Conservation (phyloP, 2,797 vertebrate genomes). For the Dromococcyx pavoninus region DNA sequence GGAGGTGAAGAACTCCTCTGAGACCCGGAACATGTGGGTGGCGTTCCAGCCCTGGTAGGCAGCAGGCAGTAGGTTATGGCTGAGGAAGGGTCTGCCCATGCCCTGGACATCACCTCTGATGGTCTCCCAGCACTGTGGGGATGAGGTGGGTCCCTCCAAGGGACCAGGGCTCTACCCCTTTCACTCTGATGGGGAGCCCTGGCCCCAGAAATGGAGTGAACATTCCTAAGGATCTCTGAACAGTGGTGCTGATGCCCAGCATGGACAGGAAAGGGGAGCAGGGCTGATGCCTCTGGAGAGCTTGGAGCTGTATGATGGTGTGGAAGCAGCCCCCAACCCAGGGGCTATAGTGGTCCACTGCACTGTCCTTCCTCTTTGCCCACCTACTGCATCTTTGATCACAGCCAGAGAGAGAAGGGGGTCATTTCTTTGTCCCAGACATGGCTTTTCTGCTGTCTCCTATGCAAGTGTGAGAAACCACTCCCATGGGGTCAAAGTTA, state of each 20-base stretch:
- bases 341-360: neutral
- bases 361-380: neutral
- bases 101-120: neutral
- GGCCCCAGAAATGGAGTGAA: neutral
- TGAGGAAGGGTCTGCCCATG: neutral
- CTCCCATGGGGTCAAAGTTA: neutral
- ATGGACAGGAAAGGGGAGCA: neutral
- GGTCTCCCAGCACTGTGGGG: fast-evolving
- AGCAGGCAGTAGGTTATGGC: neutral
- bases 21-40: conserved; percentile 87
- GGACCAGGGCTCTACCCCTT: neutral
- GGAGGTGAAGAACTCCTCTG: conserved; percentile 94
- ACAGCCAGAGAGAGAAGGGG: neutral
- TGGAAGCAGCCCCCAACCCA: fast-evolving
- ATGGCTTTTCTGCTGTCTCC: neutral
- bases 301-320: neutral
- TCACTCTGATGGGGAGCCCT: neutral
- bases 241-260: neutral
- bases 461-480: neutral
- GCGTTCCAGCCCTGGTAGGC: conserved; percentile 86
- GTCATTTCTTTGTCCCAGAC: neutral
- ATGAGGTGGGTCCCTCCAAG: neutral
- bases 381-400: neutral
- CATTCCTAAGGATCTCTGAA: neutral
- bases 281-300: fast-evolving